Evolutionary conservation across 2,888 invertebrate species (phyloP).

Genomic region (Conops quadrifasciatus): DNA sequence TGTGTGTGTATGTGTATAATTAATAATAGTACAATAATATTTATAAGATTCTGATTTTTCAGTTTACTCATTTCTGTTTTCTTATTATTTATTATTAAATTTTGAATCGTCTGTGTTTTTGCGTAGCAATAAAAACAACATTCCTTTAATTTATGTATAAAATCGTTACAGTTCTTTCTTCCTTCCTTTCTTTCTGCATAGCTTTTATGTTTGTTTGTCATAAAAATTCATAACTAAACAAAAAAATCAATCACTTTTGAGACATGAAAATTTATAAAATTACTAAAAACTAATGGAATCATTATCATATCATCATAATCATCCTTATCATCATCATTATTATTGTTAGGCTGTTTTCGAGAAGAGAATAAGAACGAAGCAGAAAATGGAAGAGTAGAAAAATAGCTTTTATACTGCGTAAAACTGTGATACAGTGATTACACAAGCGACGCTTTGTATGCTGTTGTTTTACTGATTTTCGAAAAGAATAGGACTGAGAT

Average conservation of each 20-base stretch:
- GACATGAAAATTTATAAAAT: constrained; percentile 29
- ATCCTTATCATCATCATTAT: no score
- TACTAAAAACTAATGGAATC: constrained; percentile 35
- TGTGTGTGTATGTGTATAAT: no score
- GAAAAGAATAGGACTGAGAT: no score
- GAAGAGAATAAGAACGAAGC: no score
- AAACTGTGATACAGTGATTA: no score
- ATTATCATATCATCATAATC: no score
- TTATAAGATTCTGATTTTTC: constrained; percentile 37
- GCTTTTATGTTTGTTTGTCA: background rate
- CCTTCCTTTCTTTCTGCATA: no score
- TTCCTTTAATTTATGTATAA: constrained; percentile 19
- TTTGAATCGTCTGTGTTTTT: background rate
- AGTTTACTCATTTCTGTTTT: background rate
- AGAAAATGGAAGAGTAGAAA: no score
- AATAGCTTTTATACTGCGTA: no score
- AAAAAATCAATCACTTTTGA: constrained; percentile 38
- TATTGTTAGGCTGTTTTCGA: constrained; percentile 18
- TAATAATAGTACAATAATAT: constrained; percentile 31
- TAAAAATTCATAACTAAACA: constrained; percentile 36
- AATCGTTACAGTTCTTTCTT: constrained; percentile 21
- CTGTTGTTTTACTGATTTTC: no score
- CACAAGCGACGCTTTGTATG: background rate
- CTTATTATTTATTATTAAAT: background rate
- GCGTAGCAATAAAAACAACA: background rate